Evolutionary conservation across 2,797 vertebrate species (phyloP).

Genomic region (Enteromius paludinosus): DNA sequence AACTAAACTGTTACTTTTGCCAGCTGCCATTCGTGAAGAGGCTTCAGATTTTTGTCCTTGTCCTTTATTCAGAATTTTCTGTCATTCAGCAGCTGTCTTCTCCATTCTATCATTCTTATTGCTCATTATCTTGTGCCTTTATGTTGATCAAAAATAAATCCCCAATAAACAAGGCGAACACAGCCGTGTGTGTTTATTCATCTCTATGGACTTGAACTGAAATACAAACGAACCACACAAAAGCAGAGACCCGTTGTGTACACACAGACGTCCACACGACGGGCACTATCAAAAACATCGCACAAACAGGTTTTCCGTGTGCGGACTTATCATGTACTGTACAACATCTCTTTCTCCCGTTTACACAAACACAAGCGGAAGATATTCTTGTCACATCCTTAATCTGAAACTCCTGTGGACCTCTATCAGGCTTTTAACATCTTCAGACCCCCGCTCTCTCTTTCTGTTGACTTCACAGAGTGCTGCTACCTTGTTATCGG

Average conservation of each 20-base stretch:
- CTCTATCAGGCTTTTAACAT: conserved; percentile 64
- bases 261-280: not conserved
- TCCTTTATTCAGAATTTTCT: not conserved
- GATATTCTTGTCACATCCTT: conserved; percentile 3
- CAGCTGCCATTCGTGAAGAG: not conserved
- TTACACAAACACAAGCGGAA: conserved; percentile 7
- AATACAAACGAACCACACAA: not conserved
- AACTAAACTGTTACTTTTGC: not conserved
- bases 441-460: conserved; percentile 54
- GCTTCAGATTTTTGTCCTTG: not conserved
- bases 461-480: conserved; percentile 73
- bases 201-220: not conserved
- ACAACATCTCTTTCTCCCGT: not conserved
- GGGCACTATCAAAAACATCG: not conserved
- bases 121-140: not conserved
- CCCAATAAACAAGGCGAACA: not conserved
- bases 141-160: conserved; percentile 1
- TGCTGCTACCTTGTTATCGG: conserved; percentile 76
- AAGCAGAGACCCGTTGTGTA: not conserved
- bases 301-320: not conserved
- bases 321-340: not conserved
- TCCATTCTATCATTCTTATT: not conserved
- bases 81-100: not conserved
- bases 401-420: conserved; percentile 12
- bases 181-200: not conserved